Evolutionary conservation across 2,888 invertebrate species (phyloP).

Genomic region (Hermaeophaga mercurialis): DNA sequence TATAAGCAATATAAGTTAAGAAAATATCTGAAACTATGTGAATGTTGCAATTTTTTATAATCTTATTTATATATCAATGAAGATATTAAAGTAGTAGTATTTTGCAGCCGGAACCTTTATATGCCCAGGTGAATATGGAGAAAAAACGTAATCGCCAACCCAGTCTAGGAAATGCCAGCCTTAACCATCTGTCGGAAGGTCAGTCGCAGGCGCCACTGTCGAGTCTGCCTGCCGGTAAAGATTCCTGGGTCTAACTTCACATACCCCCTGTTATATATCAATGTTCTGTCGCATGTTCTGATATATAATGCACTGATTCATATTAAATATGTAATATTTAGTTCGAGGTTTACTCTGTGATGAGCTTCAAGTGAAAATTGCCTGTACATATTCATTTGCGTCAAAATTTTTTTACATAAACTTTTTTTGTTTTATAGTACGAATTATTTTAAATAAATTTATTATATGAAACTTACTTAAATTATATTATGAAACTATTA

Average conservation of each 20-base stretch:
- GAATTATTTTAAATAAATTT: conserved; percentile 53
- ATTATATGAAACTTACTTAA: conserved; percentile 51
- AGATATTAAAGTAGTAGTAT: conserved; percentile 18
- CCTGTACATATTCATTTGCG: conserved; percentile 56
- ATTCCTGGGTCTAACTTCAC: conserved; percentile 57
- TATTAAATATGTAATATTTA: conserved; percentile 56
- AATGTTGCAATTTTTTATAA: background rate
- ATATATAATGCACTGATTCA: conserved; percentile 56
- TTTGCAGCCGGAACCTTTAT: conserved; percentile 64
- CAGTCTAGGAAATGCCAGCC: conserved; percentile 48
- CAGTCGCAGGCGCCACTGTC: conserved; percentile 42
- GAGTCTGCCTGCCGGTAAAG: conserved; percentile 54
- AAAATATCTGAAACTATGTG: conserved; percentile 3
- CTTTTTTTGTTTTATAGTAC: conserved; percentile 46
- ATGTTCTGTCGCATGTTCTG: conserved; percentile 56
- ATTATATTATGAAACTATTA: conserved; percentile 54
- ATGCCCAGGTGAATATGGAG: conserved; percentile 70
- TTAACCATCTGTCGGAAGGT: conserved; percentile 51
- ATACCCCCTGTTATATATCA: conserved; percentile 51
- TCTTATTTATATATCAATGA: background rate
- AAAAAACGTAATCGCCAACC: conserved; percentile 65
- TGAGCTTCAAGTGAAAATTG: conserved; percentile 57
- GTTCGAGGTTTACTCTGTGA: conserved; percentile 58
- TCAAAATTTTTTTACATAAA: conserved; percentile 51
- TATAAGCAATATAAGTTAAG: too few species aligned